phyloP scores from a whole-genome alignment of 2,888 invertebrate genomes.

The Apamea anceps region DNA sequence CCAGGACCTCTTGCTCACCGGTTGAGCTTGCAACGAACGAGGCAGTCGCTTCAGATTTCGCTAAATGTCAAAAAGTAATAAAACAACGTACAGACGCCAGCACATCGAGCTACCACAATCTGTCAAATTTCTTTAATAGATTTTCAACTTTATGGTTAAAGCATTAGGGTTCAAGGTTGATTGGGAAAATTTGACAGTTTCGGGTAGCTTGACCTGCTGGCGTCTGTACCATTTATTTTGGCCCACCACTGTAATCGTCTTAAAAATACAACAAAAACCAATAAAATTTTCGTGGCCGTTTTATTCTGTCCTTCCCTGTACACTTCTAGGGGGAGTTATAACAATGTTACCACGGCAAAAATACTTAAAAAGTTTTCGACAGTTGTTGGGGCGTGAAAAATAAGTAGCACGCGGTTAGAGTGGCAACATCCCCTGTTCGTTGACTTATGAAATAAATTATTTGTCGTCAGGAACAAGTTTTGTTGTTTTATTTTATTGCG shows the following conservation, averaged over 20 bases:
- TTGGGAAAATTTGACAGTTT: too few relatives aligned
- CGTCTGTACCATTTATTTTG: not conserved
- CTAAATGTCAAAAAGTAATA: too few relatives aligned
- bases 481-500: not conserved
- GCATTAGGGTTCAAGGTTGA: too few relatives aligned
- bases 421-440: conserved; percentile 42
- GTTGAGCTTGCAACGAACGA: too few relatives aligned
- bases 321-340: conserved; percentile 42
- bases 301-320: conserved; percentile 44
- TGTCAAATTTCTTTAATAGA: too few relatives aligned
- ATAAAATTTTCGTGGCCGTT: conserved; percentile 23
- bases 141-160: too few relatives aligned
- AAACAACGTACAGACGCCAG: too few relatives aligned
- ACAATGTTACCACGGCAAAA: conserved; percentile 53
- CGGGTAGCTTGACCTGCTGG: too few relatives aligned
- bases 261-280: conserved; percentile 31
- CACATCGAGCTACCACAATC: too few relatives aligned
- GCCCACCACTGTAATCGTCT: not conserved
- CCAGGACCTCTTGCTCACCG: too few relatives aligned
- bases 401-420: conserved; percentile 52
- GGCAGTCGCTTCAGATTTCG: too few relatives aligned
- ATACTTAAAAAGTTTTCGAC: conserved; percentile 60
- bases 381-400: conserved; percentile 54
- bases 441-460: conserved; percentile 29
- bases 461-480: conserved; percentile 11